Base-by-base conservation (phyloP, 2,888 invertebrate genomes). In the Habroteleia sp. region DNA sequence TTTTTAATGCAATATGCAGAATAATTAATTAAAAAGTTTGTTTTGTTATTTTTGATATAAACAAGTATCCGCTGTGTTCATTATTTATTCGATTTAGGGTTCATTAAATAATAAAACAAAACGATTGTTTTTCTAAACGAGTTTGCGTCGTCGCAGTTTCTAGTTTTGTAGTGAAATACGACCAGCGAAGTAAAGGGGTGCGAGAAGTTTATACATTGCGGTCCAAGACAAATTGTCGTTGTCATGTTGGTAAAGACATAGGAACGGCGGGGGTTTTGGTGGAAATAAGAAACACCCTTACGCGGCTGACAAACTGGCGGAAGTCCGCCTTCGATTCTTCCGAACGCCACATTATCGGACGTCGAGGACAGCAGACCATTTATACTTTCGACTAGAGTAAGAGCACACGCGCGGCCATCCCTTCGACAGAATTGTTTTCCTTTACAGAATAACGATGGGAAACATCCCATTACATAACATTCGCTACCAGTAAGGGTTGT, bases 311-410 rank as follows among this genome's bases (percentile, higher is more conserved):
- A 86, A 86, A 87, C 85, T 87, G 85, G 83, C 81, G 84, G 77
- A 77, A 82, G 82, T 80, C 84, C 82, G 82, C 82, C 82, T 81
- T 75, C 83, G 79, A 82, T 82, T 82, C 82, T 82, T 83, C 79
- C 79, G 78, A 80, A 80, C 80, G 83, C 83, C 86, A 82, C 85
- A 86, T 86, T 86, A 86, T 86, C 85, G 83, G 83, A 83, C 84
- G 79, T 82, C 83, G 84, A 80, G 85, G 85, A 85, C 85, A 85
- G 83, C 79, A 54, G 78, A 78, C 76, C 85, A 86, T 86, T 85
- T 86, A 80, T 86, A 85, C 81, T 81, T 80, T 77, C 78, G 79
- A 80, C 69, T 58, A 60, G 77, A 71, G 76, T 69, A 62, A 69
- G 42, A 39, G 60, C 68, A 63, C 63, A 48, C 73, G 29, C 74